Evolutionary conservation across 2,113 vertebrate species (phyloP), one percentile per base, ranked within the genome.

Genomic region (Hydrochoerus hydrochaeris): DNA sequence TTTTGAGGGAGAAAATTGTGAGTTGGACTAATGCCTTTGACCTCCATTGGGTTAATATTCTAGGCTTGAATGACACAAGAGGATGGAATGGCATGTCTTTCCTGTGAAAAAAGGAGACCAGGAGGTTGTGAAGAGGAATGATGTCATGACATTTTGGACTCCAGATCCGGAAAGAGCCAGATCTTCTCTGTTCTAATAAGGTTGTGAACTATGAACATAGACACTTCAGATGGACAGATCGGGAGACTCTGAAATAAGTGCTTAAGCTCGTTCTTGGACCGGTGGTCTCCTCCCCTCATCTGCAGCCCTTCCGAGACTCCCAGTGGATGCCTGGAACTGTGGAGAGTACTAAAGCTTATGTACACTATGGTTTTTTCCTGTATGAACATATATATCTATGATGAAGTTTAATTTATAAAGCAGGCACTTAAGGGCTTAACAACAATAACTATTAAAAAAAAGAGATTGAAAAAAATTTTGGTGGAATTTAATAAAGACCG

Each of bases 1-100:
- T 92, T 97, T 80, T 46, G 96, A 44, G 44, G 65, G 77, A 77
- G 71, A 62, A 94, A 96, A 63, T 14, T 16, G 83, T 92, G 75
- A 46, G 22, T 85, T 6, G 38, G 63, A 97, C 52, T 93, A 80
- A 96, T 38, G 94, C 78, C 12, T 44, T 57, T 84, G 67, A 30
- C 41, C 90, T 87, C n/a, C 17, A 81, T 32, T 89, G 4, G 63
- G 90, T 96, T 90, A 90, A 26, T 44, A 26, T 41, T 44, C 46
- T 52, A 71, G 54, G 88, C 13, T 28, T 80, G 46, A 93, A 87
- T 93, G 95, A 7, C 28, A 95, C 54, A 17, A 44, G 12, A 26
- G 65, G 82, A 22, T 54, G 80, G 49, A 52, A 60, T 46, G n/a
- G 35, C 3, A 14, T 30, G 38, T 52, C 49, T 81, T 92, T 41